Evolutionary conservation across 2,797 vertebrate species (phyloP).

Genomic region (Notamacropus eugenii): DNA sequence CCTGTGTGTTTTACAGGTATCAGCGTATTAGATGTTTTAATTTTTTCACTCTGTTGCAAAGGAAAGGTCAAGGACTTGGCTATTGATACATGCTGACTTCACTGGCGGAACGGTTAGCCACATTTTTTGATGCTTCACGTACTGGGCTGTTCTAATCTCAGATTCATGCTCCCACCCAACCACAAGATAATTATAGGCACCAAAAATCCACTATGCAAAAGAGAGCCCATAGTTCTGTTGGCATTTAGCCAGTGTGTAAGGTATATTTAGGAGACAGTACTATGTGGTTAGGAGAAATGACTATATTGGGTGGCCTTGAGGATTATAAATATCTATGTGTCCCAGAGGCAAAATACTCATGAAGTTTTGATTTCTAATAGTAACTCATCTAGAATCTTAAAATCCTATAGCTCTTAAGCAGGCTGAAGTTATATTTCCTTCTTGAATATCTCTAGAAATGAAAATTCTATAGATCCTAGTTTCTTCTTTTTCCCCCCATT

Average conservation of each 20-base stretch:
- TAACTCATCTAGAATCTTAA: slow-evolving; percentile 66
- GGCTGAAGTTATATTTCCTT: neutral
- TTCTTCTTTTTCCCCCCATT: neutral
- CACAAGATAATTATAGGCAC: slow-evolving; percentile 57
- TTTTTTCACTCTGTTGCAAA: slow-evolving; percentile 49
- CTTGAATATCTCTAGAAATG: neutral
- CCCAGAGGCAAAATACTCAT: slow-evolving; percentile 60
- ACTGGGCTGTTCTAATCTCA: slow-evolving; percentile 53
- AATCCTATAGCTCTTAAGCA: slow-evolving; percentile 50
- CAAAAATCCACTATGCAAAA: slow-evolving; percentile 53
- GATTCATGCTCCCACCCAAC: slow-evolving; percentile 56
- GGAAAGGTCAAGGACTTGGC: slow-evolving; percentile 21
- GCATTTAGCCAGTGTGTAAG: slow-evolving; percentile 54
- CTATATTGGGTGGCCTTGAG: slow-evolving; percentile 64
- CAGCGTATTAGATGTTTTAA: neutral
- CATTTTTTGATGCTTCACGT: slow-evolving; percentile 14
- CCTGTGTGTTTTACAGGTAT: neutral
- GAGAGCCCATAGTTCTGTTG: slow-evolving; percentile 59
- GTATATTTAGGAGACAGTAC: slow-evolving; percentile 62
- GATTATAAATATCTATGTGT: slow-evolving; percentile 60
- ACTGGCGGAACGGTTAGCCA: slow-evolving; percentile 39
- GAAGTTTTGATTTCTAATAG: slow-evolving; percentile 69
- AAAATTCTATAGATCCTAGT: neutral
- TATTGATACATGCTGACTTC: slow-evolving; percentile 49
- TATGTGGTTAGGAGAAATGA: slow-evolving; percentile 57